A percentile compares a stretch with the other conserved stretches of the same genome.
Evolutionary conservation across 2,888 invertebrate species (phyloP).

Genomic region (Silvanus unidentatus): DNA sequence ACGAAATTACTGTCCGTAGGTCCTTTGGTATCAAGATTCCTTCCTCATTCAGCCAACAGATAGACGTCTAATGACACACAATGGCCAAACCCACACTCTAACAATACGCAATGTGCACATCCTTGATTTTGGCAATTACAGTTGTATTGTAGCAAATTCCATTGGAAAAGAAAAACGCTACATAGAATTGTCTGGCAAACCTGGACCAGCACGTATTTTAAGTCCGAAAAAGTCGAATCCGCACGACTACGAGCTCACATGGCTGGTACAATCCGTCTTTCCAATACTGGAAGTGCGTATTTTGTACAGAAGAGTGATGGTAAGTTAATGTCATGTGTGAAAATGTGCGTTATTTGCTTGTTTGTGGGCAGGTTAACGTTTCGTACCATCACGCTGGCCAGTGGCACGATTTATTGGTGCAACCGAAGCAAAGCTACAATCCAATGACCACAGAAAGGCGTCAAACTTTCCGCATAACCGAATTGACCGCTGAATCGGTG

Average conservation of each 20-base stretch:
- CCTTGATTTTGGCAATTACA: conserved; percentile 57
- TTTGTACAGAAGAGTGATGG: conserved; percentile 55
- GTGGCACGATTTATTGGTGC: conserved; percentile 49
- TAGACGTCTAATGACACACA: conserved; percentile 53
- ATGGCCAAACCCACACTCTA: conserved; percentile 54
- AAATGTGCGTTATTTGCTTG: neutral
- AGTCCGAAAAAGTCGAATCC: conserved; percentile 54
- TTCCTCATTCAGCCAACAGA: conserved; percentile 55
- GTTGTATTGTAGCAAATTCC: conserved; percentile 39
- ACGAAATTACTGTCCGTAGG: neutral
- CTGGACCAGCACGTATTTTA: conserved; percentile 56
- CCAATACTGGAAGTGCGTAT: conserved; percentile 57
- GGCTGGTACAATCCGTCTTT: conserved; percentile 60
- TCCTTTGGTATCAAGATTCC: conserved; percentile 57
- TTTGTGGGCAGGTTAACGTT: conserved; percentile 41
- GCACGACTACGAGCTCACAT: conserved; percentile 57
- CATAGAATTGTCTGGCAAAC: conserved; percentile 57
- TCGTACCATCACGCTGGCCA: conserved; percentile 47
- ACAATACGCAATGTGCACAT: conserved; percentile 53
- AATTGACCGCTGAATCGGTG: conserved; percentile 47
- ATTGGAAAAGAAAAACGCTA: conserved; percentile 44
- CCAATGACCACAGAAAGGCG: conserved; percentile 36
- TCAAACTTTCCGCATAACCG: conserved; percentile 46
- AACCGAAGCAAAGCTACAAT: conserved; percentile 35
- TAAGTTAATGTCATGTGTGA: conserved; percentile 32